These are phyloP conservation scores for human DNA, from an alignment of 2,113 vertebrate genomes.

Conservation along the genomic window DNA sequence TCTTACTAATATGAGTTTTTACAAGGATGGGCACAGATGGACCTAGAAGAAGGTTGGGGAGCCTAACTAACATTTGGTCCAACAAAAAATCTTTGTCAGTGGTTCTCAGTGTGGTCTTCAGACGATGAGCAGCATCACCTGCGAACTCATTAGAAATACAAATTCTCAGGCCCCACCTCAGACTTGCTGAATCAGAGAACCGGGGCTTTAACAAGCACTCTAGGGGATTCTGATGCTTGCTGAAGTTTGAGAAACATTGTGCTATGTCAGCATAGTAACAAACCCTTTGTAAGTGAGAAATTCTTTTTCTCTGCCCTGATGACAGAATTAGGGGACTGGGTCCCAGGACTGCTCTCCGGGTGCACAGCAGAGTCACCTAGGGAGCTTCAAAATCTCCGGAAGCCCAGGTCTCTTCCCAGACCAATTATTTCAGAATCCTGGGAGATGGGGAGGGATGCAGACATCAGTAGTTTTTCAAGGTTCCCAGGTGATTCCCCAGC, in stretches of 20 bases:
- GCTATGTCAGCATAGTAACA: background rate
- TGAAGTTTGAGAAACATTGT: background rate
- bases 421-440: background rate
- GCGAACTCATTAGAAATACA: conserved; percentile 11
- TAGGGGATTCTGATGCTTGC: background rate
- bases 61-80: background rate
- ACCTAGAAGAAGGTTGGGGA: background rate
- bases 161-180: background rate
- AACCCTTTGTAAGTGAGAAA: background rate
- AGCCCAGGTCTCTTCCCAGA: background rate
- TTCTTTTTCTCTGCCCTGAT: background rate
- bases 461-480: background rate
- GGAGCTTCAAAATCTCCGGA: background rate
- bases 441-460: background rate
- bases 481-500: background rate
- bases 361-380: background rate
- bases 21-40: background rate
- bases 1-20: background rate
- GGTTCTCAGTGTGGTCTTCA: background rate
- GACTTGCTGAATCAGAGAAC: background rate
- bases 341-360: background rate
- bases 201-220: background rate
- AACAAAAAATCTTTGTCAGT: background rate
- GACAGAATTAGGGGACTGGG: background rate
- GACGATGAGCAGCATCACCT: background rate